Conservation (phyloP, 2,888 invertebrate genomes). For the Hirtodrosophila duncani region DNA sequence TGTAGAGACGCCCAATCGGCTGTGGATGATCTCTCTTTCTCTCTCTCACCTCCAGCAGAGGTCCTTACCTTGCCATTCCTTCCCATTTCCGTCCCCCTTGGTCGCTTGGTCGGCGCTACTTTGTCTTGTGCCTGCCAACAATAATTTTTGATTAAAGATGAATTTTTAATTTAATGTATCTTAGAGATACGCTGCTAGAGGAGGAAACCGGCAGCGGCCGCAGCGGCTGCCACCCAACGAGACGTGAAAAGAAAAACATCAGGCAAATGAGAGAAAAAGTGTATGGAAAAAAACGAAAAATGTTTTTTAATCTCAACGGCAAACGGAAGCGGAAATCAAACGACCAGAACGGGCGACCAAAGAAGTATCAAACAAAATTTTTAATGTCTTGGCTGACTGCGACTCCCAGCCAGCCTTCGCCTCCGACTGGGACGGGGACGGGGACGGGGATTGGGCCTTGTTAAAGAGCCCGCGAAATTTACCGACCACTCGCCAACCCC, state of each 20-base stretch:
- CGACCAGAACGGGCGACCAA: constrained; percentile 73
- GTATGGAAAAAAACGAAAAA: constrained; percentile 61
- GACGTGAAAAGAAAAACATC: constrained; percentile 42
- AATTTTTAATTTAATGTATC: constrained; percentile 76
- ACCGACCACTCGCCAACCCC: constrained; percentile 21
- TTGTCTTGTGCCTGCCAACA: constrained; percentile 66
- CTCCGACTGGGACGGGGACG: constrained; percentile 43
- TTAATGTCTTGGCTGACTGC: constrained; percentile 59
- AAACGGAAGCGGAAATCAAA: constrained; percentile 77
- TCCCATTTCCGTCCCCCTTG: neutral
- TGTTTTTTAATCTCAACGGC: constrained; percentile 76
- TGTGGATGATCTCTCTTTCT: constrained; percentile 22
- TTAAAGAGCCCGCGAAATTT: constrained; percentile 71
- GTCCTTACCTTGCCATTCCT: neutral
- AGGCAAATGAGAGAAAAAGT: constrained; percentile 65
- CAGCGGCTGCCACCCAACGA: constrained; percentile 31
- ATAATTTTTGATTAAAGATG: constrained; percentile 78
- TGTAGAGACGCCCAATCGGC: constrained; percentile 6
- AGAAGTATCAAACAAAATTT: constrained; percentile 69
- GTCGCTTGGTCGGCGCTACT: constrained; percentile 22
- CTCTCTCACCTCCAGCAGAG: neutral
- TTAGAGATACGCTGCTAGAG: constrained; percentile 56
- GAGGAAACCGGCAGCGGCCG: constrained; percentile 5
- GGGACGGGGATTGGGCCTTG: constrained; percentile 57
- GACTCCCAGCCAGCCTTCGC: too few species aligned